Conservation (phyloP, 2,888 invertebrate species). For the Lutraria lutraria region DNA sequence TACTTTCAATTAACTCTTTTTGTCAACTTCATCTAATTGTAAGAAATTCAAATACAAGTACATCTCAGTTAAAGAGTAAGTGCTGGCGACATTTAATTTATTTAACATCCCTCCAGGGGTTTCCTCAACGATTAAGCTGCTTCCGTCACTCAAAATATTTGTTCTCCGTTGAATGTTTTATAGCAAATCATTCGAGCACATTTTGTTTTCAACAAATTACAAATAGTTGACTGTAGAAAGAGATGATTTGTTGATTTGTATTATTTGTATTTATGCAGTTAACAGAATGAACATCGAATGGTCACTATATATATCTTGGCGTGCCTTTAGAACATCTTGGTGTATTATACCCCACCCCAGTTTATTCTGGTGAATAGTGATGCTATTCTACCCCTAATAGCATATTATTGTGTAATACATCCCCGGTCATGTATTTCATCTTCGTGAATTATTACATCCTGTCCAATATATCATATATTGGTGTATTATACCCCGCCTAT, state of each 20-base stretch:
- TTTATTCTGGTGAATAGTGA: too few species aligned
- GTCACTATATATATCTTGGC: too few species aligned
- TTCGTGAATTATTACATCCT: too few species aligned
- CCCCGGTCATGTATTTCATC: too few species aligned
- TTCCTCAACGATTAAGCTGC: neutral
- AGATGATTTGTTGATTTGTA: neutral
- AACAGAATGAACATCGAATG: too few species aligned
- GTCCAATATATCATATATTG: too few species aligned
- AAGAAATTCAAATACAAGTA: neutral
- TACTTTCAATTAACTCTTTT: neutral
- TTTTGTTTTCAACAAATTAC: neutral
- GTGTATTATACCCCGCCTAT: too few species aligned
- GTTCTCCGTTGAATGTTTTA: neutral
- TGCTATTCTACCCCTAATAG: too few species aligned
- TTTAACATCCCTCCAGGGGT: neutral
- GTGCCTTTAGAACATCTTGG: too few species aligned
- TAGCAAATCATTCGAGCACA: neutral
- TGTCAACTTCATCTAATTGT: neutral
- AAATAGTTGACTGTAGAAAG: neutral
- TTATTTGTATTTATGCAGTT: too few species aligned
- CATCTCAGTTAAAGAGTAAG: neutral
- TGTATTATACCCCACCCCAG: too few species aligned
- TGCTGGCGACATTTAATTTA: constrained; percentile 6
- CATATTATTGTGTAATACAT: too few species aligned
- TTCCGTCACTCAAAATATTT: neutral